Base-by-base conservation (phyloP, 2,888 invertebrate species). In the Pseudeuparius sepicola region DNA sequence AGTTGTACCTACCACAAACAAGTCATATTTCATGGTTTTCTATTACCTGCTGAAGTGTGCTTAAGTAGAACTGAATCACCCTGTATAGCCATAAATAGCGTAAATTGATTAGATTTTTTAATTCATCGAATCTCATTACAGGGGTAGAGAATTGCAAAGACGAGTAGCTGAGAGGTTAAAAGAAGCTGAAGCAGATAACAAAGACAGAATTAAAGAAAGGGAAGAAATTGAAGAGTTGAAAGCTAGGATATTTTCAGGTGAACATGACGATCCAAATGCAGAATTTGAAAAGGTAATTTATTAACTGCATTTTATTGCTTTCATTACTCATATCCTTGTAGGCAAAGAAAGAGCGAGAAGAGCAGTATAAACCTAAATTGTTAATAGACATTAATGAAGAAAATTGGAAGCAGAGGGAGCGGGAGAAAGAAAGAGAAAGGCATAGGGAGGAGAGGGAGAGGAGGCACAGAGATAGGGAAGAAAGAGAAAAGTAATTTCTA, bases 91-190 rank as follows among this genome's bases (percentile, higher is more conserved):
- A n/a, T n/a, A n/a, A n/a, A n/a, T n/a, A n/a, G n/a, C n/a, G n/a
- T n/a, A n/a, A n/a, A n/a, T n/a, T n/a, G n/a, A n/a, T n/a, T n/a
- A n/a, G n/a, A n/a, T n/a, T n/a, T n/a, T n/a, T n/a, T n/a, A n/a
- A n/a, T n/a, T n/a, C n/a, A n/a, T n/a, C n/a, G n/a, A n/a, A n/a
- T n/a, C n/a, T 44, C 53, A 51, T 20, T 53, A 77, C n/a, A n/a
- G 78, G 56, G 86, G 88, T 36, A 80, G 88, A 57, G 90, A 92
- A 60, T 66, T 98, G 46, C 84, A 86, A 59, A 76, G 88, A 41
- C 74, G 96, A n/a, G 69, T 94, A 36, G 83, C 85, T 18, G 92
- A 92, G 56, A 73, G 96, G 45, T 89, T 94, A 45, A 79, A 88
- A 46, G 98, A 98, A 65, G 86, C 92, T 4, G 92, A 93, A 60